A percentile compares a stretch with the other conserved stretches of the same genome.
Conservation (phyloP, 2,113 vertebrate genomes). For the Cyprinodon variegatus region DNA sequence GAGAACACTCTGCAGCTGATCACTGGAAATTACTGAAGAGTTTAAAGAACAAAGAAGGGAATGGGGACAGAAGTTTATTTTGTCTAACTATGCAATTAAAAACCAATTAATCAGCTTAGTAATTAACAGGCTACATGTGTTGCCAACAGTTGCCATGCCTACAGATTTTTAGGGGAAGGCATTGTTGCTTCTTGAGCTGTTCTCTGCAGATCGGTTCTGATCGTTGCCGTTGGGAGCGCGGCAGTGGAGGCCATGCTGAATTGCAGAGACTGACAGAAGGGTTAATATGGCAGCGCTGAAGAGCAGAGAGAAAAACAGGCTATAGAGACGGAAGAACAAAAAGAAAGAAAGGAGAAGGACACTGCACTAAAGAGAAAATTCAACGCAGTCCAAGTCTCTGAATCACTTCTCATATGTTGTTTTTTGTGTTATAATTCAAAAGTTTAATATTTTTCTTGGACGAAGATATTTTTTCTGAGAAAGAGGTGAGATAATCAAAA, state of each 20-base stretch:
- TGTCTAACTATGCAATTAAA: conserved; percentile 66
- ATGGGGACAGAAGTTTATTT: conserved; percentile 1
- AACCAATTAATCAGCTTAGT: conserved; percentile 76
- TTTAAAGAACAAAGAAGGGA: conserved; percentile 15
- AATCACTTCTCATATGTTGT: conserved; percentile 21
- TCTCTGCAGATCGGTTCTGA: conserved; percentile 27
- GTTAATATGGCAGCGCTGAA: conserved; percentile 30
- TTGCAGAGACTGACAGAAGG: conserved; percentile 43
- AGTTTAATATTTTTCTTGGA: conserved; percentile 2
- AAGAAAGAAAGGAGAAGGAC: not conserved
- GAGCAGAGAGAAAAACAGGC: conserved; percentile 9
- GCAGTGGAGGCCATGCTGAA: conserved; percentile 24
- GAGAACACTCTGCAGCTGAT: conserved; percentile 1
- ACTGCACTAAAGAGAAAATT: not conserved
- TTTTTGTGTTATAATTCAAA: conserved; percentile 2
- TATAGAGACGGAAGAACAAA: not conserved
- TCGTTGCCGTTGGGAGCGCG: conserved; percentile 43
- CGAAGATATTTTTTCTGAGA: not conserved
- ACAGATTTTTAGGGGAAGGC: conserved; percentile 44
- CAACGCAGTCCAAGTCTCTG: conserved; percentile 22
- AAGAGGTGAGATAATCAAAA: conserved; percentile 10
- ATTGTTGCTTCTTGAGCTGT: conserved; percentile 26
- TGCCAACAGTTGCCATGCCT: conserved; percentile 70
- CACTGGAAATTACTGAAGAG: conserved; percentile 17
- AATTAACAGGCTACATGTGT: conserved; percentile 63